Conservation (phyloP, 2,113 vertebrate genomes). For the Numida meleagris region DNA sequence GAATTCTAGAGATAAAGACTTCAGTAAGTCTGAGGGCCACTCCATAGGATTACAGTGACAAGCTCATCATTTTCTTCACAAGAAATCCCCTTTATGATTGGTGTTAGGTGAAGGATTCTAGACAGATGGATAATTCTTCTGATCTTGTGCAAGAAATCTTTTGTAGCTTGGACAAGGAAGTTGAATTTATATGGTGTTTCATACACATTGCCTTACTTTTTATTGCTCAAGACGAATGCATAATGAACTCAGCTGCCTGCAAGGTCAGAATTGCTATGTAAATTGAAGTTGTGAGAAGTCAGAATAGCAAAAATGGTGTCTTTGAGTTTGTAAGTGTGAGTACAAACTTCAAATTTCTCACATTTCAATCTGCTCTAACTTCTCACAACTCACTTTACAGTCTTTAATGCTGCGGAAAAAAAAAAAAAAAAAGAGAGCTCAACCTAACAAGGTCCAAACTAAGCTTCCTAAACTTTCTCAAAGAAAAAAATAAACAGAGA, state of each 20-base stretch:
- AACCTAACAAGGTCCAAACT: not conserved
- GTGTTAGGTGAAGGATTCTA: not conserved
- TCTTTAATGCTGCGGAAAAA: no score
- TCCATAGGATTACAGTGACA: not conserved
- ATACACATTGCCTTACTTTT: rapidly evolving
- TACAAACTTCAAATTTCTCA: not conserved
- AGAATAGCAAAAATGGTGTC: not conserved
- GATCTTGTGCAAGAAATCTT: not conserved
- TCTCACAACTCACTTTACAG: no score
- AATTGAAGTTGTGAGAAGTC: not conserved
- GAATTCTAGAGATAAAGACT: not conserved
- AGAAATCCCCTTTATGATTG: not conserved
- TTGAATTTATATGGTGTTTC: not conserved
- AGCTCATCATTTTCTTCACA: rapidly evolving
- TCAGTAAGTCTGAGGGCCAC: not conserved
- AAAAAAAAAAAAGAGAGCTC: not conserved
- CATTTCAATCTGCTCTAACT: no score
- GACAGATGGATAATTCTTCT: not conserved
- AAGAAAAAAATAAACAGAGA: not conserved
- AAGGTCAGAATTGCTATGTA: not conserved
- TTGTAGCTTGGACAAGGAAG: not conserved
- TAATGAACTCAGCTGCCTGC: not conserved
- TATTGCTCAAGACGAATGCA: not conserved
- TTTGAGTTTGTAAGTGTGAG: not conserved
- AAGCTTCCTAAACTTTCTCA: not conserved